Base-by-base conservation (phyloP, 2,113 vertebrate species). In the Tursiops truncatus region DNA sequence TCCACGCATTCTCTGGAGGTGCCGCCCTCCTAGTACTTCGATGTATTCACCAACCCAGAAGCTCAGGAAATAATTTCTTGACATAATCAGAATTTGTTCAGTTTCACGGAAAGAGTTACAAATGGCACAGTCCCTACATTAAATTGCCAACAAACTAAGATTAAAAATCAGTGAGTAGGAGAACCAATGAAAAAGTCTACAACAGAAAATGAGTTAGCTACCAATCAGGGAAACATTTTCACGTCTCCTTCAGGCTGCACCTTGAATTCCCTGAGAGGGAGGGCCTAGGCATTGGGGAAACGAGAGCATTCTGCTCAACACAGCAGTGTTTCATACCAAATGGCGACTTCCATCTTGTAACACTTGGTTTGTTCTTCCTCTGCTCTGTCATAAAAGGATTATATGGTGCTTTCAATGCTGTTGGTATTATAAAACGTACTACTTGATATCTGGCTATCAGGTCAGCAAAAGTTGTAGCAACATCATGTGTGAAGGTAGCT, bases 271-370 rank as follows among this genome's bases (percentile, higher is more conserved):
- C 26, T 41, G 5, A 28, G 26, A 38, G 50, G 31, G 44, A 50
- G 15, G 82, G 7, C 17, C 15, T 18, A 56, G 68, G 28, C 1
- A 6, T 7, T 65, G 62, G 15, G 41, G 26, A 44, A 14, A 31
- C 31, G 68, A 58, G n/a, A 6, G 12, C 26, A 5, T 53, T 41
- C 58, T 41, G 26, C 33, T 44, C 9, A 5, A 10, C 13, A 2
- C 6, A 5, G 10, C 28, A 31, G n/a, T 9, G 23, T 50, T 53
- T 56, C 3, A 58, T 41, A 12, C 41, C 6, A 21, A 41, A 5
- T 65, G 18, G 79, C 11, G 2, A 1, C 26, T 79, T 50, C 0
- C 6, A 1, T 68, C 33, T 1, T 21, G 13, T 15, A 17, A 28
- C 58, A 3, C 10, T 65, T 47, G 23, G 4, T 73, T 73, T 56